A percentile compares a stretch with the other conserved stretches of the same genome.
phyloP scores from a whole-genome alignment of 2,113 vertebrate species.

The Myocastor coypus region DNA sequence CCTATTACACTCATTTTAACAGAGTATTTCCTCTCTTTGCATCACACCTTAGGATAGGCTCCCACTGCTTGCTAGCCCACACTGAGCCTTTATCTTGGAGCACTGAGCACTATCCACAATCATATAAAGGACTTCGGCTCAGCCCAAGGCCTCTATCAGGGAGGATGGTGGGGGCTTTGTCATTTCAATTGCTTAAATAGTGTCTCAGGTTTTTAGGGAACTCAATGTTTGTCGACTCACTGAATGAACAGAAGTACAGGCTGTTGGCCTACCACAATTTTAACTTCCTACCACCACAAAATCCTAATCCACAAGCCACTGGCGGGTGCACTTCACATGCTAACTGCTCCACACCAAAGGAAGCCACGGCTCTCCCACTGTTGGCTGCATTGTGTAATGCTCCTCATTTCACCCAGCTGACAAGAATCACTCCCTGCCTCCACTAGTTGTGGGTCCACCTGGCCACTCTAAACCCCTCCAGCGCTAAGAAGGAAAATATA shows the following conservation, averaged over 20 bases:
- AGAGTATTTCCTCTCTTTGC: conserved; percentile 18
- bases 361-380: not conserved
- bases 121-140: not conserved
- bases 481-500: not conserved
- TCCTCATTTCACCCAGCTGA: not conserved
- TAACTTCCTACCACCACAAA: not conserved
- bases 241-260: not conserved
- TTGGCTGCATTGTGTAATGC: not conserved
- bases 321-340: not conserved
- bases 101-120: not conserved
- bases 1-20: conserved; percentile 8
- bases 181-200: not conserved
- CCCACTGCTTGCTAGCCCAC: not conserved
- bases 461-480: not conserved
- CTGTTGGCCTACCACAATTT: not conserved
- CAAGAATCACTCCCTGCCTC: not conserved
- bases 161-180: not conserved
- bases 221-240: not conserved
- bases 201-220: not conserved
- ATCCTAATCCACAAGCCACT: conserved; percentile 26
- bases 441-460: not conserved
- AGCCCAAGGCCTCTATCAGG: not conserved
- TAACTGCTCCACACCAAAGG: not conserved
- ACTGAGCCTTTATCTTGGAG: not conserved
- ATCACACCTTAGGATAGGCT: not conserved